Conservation (phyloP, 2,797 vertebrate genomes). For the Galago senegalensis region DNA sequence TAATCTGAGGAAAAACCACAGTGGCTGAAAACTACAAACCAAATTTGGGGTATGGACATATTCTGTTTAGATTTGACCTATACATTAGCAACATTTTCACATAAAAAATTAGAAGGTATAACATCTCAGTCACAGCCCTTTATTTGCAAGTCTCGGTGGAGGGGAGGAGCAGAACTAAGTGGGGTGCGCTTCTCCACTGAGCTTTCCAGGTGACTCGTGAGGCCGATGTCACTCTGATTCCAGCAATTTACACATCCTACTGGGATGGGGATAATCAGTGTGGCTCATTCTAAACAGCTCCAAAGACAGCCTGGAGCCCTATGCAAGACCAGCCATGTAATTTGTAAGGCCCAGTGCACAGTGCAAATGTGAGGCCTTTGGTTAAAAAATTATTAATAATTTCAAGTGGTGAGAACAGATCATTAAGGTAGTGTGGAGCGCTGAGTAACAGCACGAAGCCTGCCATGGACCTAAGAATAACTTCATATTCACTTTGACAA, state of each 20-base stretch:
- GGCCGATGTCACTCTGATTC: background rate
- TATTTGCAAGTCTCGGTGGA: background rate
- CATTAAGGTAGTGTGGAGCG: background rate
- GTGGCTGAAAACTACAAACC: background rate
- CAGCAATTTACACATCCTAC: background rate
- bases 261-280: too few species aligned
- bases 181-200: background rate
- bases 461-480: background rate
- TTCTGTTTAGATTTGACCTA: background rate
- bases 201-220: background rate
- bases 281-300: conserved; percentile 13
- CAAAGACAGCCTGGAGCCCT: background rate
- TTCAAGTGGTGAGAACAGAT: background rate
- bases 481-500: background rate
- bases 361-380: background rate
- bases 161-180: background rate
- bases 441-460: background rate
- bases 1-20: conserved; percentile 48
- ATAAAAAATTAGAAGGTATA: background rate
- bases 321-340: background rate
- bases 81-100: conserved; percentile 1
- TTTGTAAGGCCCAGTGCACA: background rate
- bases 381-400: background rate
- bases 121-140: background rate
- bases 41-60: background rate